Evolutionary conservation across 2,888 invertebrate species (phyloP), one percentile per base, ranked within the genome.

Genomic region (Carabus problematicus): DNA sequence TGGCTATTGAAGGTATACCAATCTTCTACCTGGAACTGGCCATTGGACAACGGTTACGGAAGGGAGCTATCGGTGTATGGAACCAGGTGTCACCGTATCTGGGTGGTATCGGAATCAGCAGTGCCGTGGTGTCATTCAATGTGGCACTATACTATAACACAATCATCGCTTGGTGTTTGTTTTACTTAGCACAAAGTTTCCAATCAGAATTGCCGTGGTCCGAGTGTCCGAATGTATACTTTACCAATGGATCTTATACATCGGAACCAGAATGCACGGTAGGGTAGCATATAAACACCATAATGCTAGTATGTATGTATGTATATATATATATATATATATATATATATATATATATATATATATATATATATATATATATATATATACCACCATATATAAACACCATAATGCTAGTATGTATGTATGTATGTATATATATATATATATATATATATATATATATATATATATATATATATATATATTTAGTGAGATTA

Each of bases 81-180:
- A 95, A 93, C 81, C 94, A 95, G 82, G 92, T 94, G 61, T 94
- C 94, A 18, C 94, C 94, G 0, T 95, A 90, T 79, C 82, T 94
- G 75, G 93, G 91, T 45, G 95, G 95, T 11, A 95, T 95, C 70
- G 95, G 97, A 16, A 91, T 97, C 74, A 95, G 97, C 78, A 95
- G 95, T 67, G 97, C 97, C 1, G 93, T 98, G 72, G 97, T 98
- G 41, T 97, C 97, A 0, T 97, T 96, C 83, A 94, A 97, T 79
- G 97, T 98, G 72, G 97, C 96, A 9, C 86, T 98, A 73, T 98
- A 98, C 82, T 98, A 98, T 83, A 98, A 98, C 83, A 97, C 97
- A 71, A 97, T 98, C 76, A 97, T 98, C 75, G 97, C 97, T 71
- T 98, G 98, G 98, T 97, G 97, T 80, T 86, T 97, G 78, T 96